Evolutionary conservation across 2,797 vertebrate genomes (phyloP), one percentile per base, ranked within the genome.

Genomic region (Muraenolepis orangiensis): DNA sequence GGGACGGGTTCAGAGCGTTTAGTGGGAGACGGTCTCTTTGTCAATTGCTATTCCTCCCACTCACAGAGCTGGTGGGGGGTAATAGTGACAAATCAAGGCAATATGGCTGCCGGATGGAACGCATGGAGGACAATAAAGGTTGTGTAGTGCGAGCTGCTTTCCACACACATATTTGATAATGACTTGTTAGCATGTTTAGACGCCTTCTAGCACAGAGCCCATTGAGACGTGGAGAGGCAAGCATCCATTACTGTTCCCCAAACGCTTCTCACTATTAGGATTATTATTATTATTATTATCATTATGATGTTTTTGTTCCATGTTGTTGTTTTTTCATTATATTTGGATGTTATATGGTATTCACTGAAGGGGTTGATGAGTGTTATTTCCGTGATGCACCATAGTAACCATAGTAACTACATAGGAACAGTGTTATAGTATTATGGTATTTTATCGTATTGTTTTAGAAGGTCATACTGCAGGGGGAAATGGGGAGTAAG

Each of bases 1-100:
- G 76, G 61, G 18, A 20, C 82, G 87, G 76, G 81, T 89, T 85
- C 90, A 90, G 91, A 91, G 90, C 86, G 91, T 91, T 90, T 88
- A 88, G 87, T 90, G 87, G 78, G 85, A 86, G 82, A 84, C 79
- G 8, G 20, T 84, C 71, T 86, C 86, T 88, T 82, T 84, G 79
- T 88, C 87, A 88, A 87, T 87, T 91, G 87, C 88, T 91, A 92
- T 92, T 91, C 91, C 84, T 80, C 85, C 91, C 85, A 90, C 89
- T 87, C 88, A 67, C 82, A 51, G 78, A 84, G 87, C 91, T 84
- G 75, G 85, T 75, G 77, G 85, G 88, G 82, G 83, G 89, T 93
- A 93, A 93, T 91, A 90, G 90, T 91, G 89, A 92, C 86, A 93
- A 91, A 92, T 91, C 90, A 91, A 92, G 80, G 91, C 88, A 89